Evolutionary conservation across 1,140 invertebrate species (phyloP), one percentile per base, ranked within the genome.

Genomic region (Papilio xuthus): DNA sequence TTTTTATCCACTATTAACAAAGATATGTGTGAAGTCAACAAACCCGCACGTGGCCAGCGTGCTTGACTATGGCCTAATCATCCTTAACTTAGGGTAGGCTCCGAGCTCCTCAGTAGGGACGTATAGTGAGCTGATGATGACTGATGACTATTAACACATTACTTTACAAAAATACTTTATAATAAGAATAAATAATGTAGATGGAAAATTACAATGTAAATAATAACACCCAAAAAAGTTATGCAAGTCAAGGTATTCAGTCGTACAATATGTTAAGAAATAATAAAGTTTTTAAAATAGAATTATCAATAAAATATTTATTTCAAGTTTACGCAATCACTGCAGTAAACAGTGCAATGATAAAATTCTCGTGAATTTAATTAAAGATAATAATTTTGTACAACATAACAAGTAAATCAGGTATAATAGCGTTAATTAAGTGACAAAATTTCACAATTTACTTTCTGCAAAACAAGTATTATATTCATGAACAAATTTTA

Each of bases 391-490:
- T 32, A 67, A 32, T 28, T 26, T 28, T 63, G 23, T 28, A 18
- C 28, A 28, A 15, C 26, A 32, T 28, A 67, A 67, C 56, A 56
- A 9, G 20, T 23, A 56, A 56, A 56, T 6, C 53, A 60, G 20
- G 56, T 60, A 56, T 26, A 13, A 60, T 60, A 67, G 26, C 60
- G 60, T 67, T 28, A 67, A 67, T 32, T 67, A 28, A 67, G 60
- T 67, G 60, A 7, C 23, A 67, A 32, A 67, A 67, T 7, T 4
- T 32, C 12, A 15, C 13, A 67, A 28, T 67, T 28, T 8, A 67
- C 13, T 6, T 28, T 67, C 60, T 32, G 26, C 15, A 32, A 26
- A 26, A 13, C n/a, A 26, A 13, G 12, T 13, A 63, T 4, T 50
- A 6, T 63, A 63, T 63, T 26, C 23, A 12, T 13, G 8, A 53